phyloP scores from a whole-genome alignment of 2,797 vertebrate species.

The Erethizon dorsatum region DNA sequence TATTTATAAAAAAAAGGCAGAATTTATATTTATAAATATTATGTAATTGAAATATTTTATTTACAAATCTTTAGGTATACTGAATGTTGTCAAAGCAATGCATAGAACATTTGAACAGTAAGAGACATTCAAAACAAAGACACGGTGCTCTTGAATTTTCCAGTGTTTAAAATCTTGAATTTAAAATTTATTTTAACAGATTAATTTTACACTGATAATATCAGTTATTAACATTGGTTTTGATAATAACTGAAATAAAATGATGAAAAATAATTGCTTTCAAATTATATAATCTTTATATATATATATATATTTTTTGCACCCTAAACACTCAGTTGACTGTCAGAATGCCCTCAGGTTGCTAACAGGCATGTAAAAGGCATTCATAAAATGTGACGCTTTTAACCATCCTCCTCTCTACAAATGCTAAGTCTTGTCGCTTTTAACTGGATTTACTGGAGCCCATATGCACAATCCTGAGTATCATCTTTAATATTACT shows the following conservation, averaged over 20 bases:
- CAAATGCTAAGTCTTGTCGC: conserved; percentile 26
- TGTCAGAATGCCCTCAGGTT: conserved; percentile 75
- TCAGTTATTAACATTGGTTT: conserved; percentile 70
- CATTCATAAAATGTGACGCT: conserved; percentile 58
- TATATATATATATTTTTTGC: neutral
- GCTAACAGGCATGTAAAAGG: conserved; percentile 57
- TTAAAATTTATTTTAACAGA: conserved; percentile 69
- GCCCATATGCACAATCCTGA: neutral
- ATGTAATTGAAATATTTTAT: conserved; percentile 62
- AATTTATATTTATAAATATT: conserved; percentile 55
- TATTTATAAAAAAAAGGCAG: conserved; percentile 62
- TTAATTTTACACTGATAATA: conserved; percentile 69
- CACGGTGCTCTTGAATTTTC: conserved; percentile 64
- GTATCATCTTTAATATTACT: conserved; percentile 75
- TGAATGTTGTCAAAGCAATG: conserved; percentile 72
- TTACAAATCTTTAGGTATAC: conserved; percentile 72
- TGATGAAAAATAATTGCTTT: conserved; percentile 68
- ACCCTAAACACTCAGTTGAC: conserved; percentile 63
- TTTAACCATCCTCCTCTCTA: conserved; percentile 64
- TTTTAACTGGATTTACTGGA: conserved; percentile 67
- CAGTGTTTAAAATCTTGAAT: conserved; percentile 69
- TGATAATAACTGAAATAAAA: conserved; percentile 68
- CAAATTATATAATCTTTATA: conserved; percentile 46
- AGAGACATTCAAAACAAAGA: conserved; percentile 79
- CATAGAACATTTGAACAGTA: conserved; percentile 76